Percentiles rank a stretch among this genome's conserved stretches.
Evolutionary conservation across 1,140 invertebrate species (phyloP).

Genomic region (Drosophila yakuba): DNA sequence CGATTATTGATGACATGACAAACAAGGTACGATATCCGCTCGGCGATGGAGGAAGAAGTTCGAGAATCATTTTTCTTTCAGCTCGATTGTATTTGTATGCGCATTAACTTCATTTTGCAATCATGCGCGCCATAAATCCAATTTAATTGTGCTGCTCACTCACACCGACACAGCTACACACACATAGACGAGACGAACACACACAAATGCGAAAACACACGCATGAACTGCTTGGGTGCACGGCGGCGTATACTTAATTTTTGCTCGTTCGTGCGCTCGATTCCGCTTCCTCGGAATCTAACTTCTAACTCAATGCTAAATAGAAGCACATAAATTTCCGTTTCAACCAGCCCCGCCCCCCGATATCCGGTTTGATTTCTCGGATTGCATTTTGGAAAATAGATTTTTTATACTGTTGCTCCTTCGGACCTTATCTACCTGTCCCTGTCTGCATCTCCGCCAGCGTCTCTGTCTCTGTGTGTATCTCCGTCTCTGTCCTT

Average conservation of each 20-base stretch:
- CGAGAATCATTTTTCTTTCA: slow-evolving; percentile 70
- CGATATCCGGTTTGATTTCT: slow-evolving; percentile 65
- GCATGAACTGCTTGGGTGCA: slow-evolving; percentile 52
- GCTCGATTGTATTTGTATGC: slow-evolving; percentile 75
- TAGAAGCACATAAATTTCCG: slow-evolving; percentile 80
- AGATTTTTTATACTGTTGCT: slow-evolving; percentile 69
- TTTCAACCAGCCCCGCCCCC: background rate
- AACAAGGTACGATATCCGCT: slow-evolving; percentile 78
- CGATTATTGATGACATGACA: slow-evolving; percentile 82
- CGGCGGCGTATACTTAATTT: slow-evolving; percentile 78
- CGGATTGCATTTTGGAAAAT: slow-evolving; percentile 76
- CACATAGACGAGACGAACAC: slow-evolving; percentile 4
- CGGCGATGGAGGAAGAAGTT: slow-evolving; percentile 44
- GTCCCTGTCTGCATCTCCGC: background rate
- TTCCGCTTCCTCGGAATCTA: slow-evolving; percentile 24
- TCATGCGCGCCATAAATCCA: slow-evolving; percentile 80
- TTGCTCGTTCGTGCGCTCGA: slow-evolving; percentile 70
- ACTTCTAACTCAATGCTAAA: slow-evolving; percentile 69
- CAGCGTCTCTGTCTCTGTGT: background rate
- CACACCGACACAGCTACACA: slow-evolving; percentile 24
- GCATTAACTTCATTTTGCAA: slow-evolving; percentile 80
- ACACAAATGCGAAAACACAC: slow-evolving; percentile 29
- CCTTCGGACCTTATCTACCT: slow-evolving; percentile 8
- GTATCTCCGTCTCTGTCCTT: background rate
- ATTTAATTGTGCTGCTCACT: slow-evolving; percentile 72